Evolutionary conservation across 1,140 invertebrate genomes (phyloP), one percentile per base, ranked within the genome.

Genomic region (Drosophila teissieri): DNA sequence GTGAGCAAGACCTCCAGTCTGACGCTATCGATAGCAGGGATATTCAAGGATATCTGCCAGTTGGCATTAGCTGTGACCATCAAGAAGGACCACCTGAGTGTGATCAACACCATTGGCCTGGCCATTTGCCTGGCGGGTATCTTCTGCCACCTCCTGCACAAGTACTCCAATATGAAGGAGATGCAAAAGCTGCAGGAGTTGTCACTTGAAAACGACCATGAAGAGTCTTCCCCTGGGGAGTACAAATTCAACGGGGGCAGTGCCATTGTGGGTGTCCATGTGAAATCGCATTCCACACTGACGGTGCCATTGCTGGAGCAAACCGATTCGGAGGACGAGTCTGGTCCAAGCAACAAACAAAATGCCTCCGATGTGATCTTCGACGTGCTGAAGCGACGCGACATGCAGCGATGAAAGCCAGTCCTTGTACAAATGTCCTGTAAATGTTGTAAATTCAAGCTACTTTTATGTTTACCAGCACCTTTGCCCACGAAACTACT

Each of bases 21-120:
- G 37, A 99, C 98, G 4, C 93, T 99, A 31, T 98, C 98, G 6
- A 97, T 99, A 81, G 95, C 97, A 60, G 98, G 98, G 51, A 98
- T 99, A 91, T 96, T 99, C 91, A 99, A 99, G 97, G 98, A 99
- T 95, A 95, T 99, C 77, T 96, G 96, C 83, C 98, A 97, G 69
- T 92, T 99, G 65, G 94, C 95, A 8, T 92, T 99, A 80, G 98
- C 98, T 12, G 95, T 97, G 62, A 94, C 95, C 78, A 94, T 96
- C 58, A 97, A 97, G 89, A 96, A 97, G 14, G 98, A 99, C 92
- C 93, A 95, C 78, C 94, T 99, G 81, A 97, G 95, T 64, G 85
- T 93, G 2, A 93, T 99, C 2, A 99, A 99, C 93, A 94, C 96
- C 17, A 92, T 97, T 22, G 98, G 98, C 3, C 92, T 99, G 39